Percentiles rank a stretch among this genome's conserved stretches.
Evolutionary conservation across 2,888 invertebrate genomes (phyloP).

Genomic region (Eurytoma californica): DNA sequence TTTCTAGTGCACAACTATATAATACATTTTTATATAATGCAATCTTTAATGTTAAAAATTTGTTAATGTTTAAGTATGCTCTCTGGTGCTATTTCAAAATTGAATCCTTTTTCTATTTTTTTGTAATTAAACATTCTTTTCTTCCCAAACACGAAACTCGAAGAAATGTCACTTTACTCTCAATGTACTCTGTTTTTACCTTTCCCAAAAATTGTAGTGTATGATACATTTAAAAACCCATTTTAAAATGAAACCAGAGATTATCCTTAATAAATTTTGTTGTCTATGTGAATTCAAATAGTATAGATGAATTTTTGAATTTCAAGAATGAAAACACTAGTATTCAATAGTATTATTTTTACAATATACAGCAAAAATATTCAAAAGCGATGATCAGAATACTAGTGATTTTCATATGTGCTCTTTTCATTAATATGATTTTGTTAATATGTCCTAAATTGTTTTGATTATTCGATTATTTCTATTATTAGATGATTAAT

Average conservation of each 20-base stretch:
- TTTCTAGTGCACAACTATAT: background rate
- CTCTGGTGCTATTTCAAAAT: constrained; percentile 29
- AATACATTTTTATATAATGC: background rate
- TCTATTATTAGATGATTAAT: constrained; percentile 23
- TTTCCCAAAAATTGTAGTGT: background rate
- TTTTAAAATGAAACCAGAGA: constrained; percentile 4
- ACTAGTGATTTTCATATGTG: too few relatives aligned
- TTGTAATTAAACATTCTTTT: background rate
- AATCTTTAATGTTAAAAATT: background rate
- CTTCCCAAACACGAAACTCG: too few relatives aligned
- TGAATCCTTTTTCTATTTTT: background rate
- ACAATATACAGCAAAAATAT: background rate
- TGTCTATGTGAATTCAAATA: background rate
- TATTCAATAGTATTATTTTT: constrained; percentile 12
- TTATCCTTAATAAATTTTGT: constrained; percentile 22
- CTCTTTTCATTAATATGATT: too few relatives aligned
- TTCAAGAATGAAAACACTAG: constrained; percentile 5
- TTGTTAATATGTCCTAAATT: background rate
- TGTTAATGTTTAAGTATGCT: constrained; percentile 22
- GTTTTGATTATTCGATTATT: background rate
- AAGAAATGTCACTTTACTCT: too few relatives aligned
- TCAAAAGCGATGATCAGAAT: background rate
- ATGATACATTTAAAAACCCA: background rate
- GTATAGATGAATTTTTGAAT: constrained; percentile 18
- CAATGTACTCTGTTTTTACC: background rate